Evolutionary conservation across 2,888 invertebrate genomes (phyloP).

Genomic region (Agriopis leucophaearia): DNA sequence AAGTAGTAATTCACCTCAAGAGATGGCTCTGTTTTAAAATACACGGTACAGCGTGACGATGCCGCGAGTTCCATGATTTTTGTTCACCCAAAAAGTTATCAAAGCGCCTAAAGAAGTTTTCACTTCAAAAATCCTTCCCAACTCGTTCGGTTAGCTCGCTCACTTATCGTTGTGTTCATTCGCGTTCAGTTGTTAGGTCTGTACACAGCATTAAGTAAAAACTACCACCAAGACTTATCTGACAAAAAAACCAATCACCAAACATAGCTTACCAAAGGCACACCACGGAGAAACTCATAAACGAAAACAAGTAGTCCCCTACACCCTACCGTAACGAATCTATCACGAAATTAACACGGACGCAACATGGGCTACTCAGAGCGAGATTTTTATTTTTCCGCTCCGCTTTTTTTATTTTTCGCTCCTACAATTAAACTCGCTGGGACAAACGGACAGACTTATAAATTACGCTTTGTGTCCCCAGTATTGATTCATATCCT

Average conservation of each 20-base stretch:
- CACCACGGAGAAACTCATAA: slow-evolving; percentile 47
- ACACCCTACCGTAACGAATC: slow-evolving; percentile 71
- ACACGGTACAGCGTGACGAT: no score
- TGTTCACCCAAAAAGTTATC: no score
- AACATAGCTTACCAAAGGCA: neutral
- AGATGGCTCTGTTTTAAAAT: no score
- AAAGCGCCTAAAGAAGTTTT: no score
- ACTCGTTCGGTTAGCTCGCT: no score
- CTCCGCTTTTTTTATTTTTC: slow-evolving; percentile 57
- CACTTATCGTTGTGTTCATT: no score
- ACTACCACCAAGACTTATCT: neutral
- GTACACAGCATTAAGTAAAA: no score
- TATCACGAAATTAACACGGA: slow-evolving; percentile 69
- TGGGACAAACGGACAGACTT: slow-evolving; percentile 65
- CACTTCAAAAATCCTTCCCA: no score
- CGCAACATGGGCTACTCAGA: slow-evolving; percentile 54
- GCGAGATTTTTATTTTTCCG: slow-evolving; percentile 22
- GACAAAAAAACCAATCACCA: neutral
- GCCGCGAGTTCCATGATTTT: no score
- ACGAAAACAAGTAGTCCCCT: slow-evolving; percentile 52
- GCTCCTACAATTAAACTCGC: slow-evolving; percentile 67
- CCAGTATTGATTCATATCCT: slow-evolving; percentile 73
- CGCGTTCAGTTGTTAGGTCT: no score
- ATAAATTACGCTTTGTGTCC: slow-evolving; percentile 77
- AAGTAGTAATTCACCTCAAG: no score